These are phyloP conservation scores for Eilema caniola DNA, from an alignment of 2,888 invertebrate genomes.

Conservation along the genomic window DNA sequence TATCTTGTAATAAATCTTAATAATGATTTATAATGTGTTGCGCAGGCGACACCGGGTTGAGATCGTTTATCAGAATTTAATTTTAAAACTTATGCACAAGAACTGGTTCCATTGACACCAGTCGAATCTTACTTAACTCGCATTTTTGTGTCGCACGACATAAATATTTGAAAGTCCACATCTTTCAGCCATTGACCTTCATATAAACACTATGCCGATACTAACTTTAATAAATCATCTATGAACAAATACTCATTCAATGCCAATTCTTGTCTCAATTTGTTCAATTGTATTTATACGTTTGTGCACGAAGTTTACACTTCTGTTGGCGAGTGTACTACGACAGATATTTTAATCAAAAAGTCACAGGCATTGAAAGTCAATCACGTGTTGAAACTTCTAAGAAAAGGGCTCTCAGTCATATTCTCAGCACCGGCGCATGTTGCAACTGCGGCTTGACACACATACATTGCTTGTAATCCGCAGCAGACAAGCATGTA, in stretches of 20 bases:
- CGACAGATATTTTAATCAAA: conserved; percentile 21
- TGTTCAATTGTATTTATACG: conserved; percentile 25
- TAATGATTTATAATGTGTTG: conserved; percentile 24
- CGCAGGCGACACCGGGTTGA: conserved; percentile 33
- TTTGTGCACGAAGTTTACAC: conserved; percentile 12
- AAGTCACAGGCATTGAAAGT: conserved; percentile 39
- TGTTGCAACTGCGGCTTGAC: conserved; percentile 79
- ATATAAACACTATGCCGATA: conserved; percentile 60
- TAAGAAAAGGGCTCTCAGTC: conserved; percentile 78
- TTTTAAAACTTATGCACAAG: conserved; percentile 44
- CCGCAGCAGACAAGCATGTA: conserved; percentile 59
- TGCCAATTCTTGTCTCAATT: conserved; percentile 5
- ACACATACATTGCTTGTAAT: conserved; percentile 74
- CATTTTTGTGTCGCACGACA: conserved; percentile 61
- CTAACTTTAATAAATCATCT: conserved; percentile 42
- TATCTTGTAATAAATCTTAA: background rate
- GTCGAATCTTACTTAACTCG: conserved; percentile 58
- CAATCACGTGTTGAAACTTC: conserved; percentile 49
- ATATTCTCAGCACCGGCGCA: conserved; percentile 68
- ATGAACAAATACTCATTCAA: conserved; percentile 19
- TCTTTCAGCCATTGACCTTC: conserved; percentile 69
- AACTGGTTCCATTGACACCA: conserved; percentile 60
- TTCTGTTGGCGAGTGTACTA: conserved; percentile 28
- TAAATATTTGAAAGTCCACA: conserved; percentile 72
- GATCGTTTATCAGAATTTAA: conserved; percentile 45